A percentile compares a stretch with the other conserved stretches of the same genome.
These are phyloP conservation scores for Pseudochaenichthys georgianus DNA, from an alignment of 2,797 vertebrate genomes.

Conservation along the genomic window DNA sequence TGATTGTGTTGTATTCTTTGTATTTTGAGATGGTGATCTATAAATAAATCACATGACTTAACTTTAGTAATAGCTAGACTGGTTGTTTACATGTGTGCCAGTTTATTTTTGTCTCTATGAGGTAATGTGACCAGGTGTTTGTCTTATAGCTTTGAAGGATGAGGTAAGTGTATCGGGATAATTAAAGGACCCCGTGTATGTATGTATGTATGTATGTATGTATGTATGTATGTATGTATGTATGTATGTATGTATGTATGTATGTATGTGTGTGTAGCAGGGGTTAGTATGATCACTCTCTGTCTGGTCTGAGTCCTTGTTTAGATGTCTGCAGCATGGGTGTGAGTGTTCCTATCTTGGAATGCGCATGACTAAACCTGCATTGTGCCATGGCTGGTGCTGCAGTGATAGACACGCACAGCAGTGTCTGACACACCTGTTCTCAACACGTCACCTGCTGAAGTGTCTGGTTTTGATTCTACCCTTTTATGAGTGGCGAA, in stretches of 20 bases:
- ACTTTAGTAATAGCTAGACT: neutral
- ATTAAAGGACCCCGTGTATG: slow-evolving; percentile 46
- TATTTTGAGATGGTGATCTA: neutral
- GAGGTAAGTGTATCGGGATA: slow-evolving; percentile 57
- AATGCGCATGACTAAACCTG: slow-evolving; percentile 72
- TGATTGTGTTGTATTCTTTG: neutral
- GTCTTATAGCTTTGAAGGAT: slow-evolving; percentile 45
- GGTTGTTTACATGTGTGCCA: neutral
- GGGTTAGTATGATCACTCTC: neutral
- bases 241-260: slow-evolving; percentile 3
- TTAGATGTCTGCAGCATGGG: slow-evolving; percentile 41
- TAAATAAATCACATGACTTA: slow-evolving; percentile 22
- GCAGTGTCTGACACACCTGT: slow-evolving; percentile 60
- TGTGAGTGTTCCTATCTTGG: slow-evolving; percentile 58
- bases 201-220: too few species aligned
- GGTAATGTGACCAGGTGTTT: slow-evolving; percentile 57
- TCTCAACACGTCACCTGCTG: slow-evolving; percentile 50
- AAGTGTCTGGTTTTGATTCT: slow-evolving; percentile 59
- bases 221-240: slow-evolving; percentile 22
- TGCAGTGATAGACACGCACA: slow-evolving; percentile 34
- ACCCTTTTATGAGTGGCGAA: slow-evolving; percentile 22
- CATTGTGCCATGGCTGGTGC: neutral
- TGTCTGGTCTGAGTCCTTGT: slow-evolving; percentile 53
- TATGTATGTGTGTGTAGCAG: slow-evolving; percentile 19
- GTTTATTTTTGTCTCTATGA: slow-evolving; percentile 49